These are phyloP conservation scores for Tetheella fluctuosa DNA, from an alignment of 2,888 invertebrate genomes.

Conservation along the genomic window DNA sequence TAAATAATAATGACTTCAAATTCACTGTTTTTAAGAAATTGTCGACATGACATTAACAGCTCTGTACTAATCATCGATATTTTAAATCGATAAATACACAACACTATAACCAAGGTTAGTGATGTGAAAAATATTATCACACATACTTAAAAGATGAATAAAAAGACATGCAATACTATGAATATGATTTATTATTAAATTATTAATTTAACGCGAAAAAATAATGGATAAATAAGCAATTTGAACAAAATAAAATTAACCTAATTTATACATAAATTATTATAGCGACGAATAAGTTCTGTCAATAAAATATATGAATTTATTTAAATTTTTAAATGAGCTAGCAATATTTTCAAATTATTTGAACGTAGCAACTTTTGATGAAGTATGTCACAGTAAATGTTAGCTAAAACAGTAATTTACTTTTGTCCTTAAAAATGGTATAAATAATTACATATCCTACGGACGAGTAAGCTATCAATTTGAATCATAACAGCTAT, in stretches of 20 bases:
- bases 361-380: not conserved
- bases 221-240: not conserved
- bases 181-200: too few relatives aligned
- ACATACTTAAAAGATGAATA: not conserved
- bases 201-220: too few relatives aligned
- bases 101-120: constrained; percentile 1
- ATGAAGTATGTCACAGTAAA: not conserved
- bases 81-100: not conserved
- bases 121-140: constrained; percentile 1
- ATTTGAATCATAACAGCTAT: too few relatives aligned
- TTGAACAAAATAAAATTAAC: not conserved
- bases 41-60: too few relatives aligned
- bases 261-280: not conserved
- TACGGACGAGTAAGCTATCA: too few relatives aligned
- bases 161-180: not conserved
- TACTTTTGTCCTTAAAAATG: not conserved
- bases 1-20: too few relatives aligned
- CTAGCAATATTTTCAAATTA: not conserved
- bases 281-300: not conserved
- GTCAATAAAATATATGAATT: too few relatives aligned
- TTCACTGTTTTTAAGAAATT: not conserved
- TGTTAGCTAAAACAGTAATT: not conserved
- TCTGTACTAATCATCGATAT: not conserved
- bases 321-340: not conserved
- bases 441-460: too few relatives aligned